Evolutionary conservation across 2,797 vertebrate genomes (phyloP).

Genomic region (Falco biarmicus): DNA sequence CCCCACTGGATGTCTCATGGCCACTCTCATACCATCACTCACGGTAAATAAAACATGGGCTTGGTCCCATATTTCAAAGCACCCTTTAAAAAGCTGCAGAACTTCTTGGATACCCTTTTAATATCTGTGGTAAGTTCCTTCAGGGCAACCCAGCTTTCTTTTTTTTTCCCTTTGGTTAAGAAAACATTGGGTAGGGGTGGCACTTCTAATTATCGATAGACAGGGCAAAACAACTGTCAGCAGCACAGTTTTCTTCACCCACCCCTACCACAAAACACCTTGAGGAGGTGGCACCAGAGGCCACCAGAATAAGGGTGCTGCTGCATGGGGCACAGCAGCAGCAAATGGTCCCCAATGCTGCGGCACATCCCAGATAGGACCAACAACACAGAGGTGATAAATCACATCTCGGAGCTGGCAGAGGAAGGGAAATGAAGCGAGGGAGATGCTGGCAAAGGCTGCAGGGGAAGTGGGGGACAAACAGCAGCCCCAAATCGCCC

Average conservation of each 20-base stretch:
- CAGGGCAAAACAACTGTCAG: background rate
- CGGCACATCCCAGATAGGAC: background rate
- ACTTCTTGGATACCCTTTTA: background rate
- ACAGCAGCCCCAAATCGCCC: background rate
- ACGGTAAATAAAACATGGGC: too few species aligned
- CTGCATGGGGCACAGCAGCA: rapidly evolving
- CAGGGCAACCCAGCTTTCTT: background rate
- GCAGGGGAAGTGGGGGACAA: rapidly evolving
- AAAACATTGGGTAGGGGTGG: rapidly evolving
- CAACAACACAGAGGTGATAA: background rate
- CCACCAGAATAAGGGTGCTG: background rate
- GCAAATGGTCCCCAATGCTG: background rate
- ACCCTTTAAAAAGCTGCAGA: background rate
- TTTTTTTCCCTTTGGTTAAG: background rate
- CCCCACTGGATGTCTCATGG: background rate
- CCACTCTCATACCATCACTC: rapidly evolving
- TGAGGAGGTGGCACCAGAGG: background rate
- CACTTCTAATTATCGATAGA: background rate
- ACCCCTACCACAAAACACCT: background rate
- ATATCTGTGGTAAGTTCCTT: background rate
- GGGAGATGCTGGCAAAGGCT: background rate
- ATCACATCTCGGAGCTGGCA: rapidly evolving
- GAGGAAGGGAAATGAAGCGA: background rate
- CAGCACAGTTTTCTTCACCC: background rate
- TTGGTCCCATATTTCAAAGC: background rate